Evolutionary conservation across 2,113 vertebrate genomes (phyloP), one percentile per base, ranked within the genome.

Genomic region (Oncorhynchus mykiss): DNA sequence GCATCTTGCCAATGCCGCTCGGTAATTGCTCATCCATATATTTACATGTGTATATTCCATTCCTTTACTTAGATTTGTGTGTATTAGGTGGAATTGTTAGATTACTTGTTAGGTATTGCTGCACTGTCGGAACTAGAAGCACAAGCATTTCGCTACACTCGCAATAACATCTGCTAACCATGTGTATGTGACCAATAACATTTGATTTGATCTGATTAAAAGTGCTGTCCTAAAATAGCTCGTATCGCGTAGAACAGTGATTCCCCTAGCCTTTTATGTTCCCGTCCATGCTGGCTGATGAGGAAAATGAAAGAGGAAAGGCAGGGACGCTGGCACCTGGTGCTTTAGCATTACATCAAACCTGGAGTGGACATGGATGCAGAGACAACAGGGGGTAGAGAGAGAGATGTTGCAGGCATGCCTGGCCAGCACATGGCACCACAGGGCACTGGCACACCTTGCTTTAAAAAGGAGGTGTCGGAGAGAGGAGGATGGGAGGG

Each of bases 181-280:
- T 34, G 34, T 34, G 34, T 34, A 34, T 34, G 34, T 34, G 34
- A 34, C 34, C 34, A 34, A 34, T 34, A 34, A 34, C 6, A 34
- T 34, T 34, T 7, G 31, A 31, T 31, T 31, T 31, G 34, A 8
- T 34, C 1, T 34, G 34, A 34, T 34, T 34, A 59, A 79, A 75
- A 82, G 64, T 79, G 49, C 49, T 67, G 48, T 77, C 71, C 85
- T 88, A 88, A 91, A 91, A 90, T 89, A 91, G 80, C 83, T 48
- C 27, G 5, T 64, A 48, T 69, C 24, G 29, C 34, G 60, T 25
- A 74, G 78, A 73, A 72, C 73, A 75, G 29, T 24, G 70, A 71
- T 82, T 66, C 64, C 67, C 59, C 57, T 69, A 73, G 27, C 76
- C 57, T 69, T 24, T 31, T 72, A 29, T 27, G 22, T 25, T 20